Base-by-base conservation (phyloP, 1,140 invertebrate species). In the Eriosoma lanigerum region DNA sequence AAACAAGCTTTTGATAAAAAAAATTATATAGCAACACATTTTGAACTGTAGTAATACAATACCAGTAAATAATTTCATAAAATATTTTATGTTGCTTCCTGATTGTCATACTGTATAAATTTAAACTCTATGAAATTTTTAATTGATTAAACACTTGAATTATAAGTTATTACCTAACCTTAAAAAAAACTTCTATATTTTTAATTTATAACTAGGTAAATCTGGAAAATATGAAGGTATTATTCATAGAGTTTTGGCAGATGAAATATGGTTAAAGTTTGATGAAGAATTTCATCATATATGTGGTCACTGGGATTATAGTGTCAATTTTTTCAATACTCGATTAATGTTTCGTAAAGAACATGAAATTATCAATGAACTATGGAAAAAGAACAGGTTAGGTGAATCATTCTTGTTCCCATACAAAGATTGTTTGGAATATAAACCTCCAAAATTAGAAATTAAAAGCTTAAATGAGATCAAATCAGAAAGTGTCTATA, bases 211-310 rank as follows among this genome's bases (percentile, higher is more conserved):
- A 29, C 3, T n/a, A 72, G 68, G 46, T 29, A 46, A 46, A 26
- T 19, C 15, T 62, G 75, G 75, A 19, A 82, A 84, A 21, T 81
- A 81, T 81, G 91, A 95, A 87, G 95, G 94, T n/a, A 90, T 86
- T 82, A 90, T 96, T 82, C 93, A 95, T 84, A 89, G 90, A 84
- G 90, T 95, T 24, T 87, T 87, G 78, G 89, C 87, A 52, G 87
- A 89, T 82, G 87, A 91, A 76, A 86, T 96, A 9, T 87, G 89
- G 19, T 84, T 96, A 1, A 93, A 92, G 86, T 96, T 96, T 83
- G 88, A 90, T 85, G 83, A 86, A 62, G 86, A 86, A 48, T 95
- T 96, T 84, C 92, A 94, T 82, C 84, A 88, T 1, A 86, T 84
- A 15, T 95, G 94, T 84, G 86, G 87, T 66, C 89, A 89, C 2